phyloP scores from a whole-genome alignment of 2,113 vertebrate genomes.

The Odocoileus virginianus region DNA sequence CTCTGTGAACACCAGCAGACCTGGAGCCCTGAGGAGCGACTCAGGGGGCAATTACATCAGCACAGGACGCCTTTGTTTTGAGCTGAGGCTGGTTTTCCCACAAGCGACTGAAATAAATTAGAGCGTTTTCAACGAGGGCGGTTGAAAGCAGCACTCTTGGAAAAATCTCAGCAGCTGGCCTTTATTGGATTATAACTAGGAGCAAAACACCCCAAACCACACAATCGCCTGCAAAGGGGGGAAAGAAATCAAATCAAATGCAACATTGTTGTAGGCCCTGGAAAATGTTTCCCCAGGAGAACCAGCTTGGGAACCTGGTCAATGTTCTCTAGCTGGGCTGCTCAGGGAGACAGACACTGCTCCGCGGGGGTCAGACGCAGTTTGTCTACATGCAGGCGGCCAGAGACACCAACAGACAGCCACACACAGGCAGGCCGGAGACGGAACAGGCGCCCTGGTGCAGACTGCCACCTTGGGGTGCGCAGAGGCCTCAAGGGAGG shows the following conservation, averaged over 20 bases:
- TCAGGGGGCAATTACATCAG: slow-evolving; percentile 61
- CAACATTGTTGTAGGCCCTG: slow-evolving; percentile 70
- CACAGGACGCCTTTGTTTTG: slow-evolving; percentile 71
- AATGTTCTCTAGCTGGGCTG: slow-evolving; percentile 40
- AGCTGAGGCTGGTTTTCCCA: slow-evolving; percentile 59
- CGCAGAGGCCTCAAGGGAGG: background rate
- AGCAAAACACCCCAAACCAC: slow-evolving; percentile 76
- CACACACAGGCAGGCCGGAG: slow-evolving; percentile 49
- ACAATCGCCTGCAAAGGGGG: slow-evolving; percentile 69
- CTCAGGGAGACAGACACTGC: slow-evolving; percentile 36
- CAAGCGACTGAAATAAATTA: slow-evolving; percentile 75
- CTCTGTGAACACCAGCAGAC: background rate
- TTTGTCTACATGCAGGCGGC: slow-evolving; percentile 43
- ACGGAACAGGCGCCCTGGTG: background rate
- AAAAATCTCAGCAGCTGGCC: slow-evolving; percentile 74
- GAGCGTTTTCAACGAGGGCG: slow-evolving; percentile 69
- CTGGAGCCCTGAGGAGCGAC: background rate
- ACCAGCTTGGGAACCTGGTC: slow-evolving; percentile 65
- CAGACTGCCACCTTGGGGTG: background rate
- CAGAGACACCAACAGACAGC: slow-evolving; percentile 39
- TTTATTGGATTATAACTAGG: slow-evolving; percentile 76
- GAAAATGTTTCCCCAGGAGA: slow-evolving; percentile 73
- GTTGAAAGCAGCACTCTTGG: slow-evolving; percentile 71
- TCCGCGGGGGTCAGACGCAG: slow-evolving; percentile 58
- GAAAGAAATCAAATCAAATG: slow-evolving; percentile 68